Conservation (phyloP, 2,888 invertebrate genomes). For the Cetonia aurata region DNA sequence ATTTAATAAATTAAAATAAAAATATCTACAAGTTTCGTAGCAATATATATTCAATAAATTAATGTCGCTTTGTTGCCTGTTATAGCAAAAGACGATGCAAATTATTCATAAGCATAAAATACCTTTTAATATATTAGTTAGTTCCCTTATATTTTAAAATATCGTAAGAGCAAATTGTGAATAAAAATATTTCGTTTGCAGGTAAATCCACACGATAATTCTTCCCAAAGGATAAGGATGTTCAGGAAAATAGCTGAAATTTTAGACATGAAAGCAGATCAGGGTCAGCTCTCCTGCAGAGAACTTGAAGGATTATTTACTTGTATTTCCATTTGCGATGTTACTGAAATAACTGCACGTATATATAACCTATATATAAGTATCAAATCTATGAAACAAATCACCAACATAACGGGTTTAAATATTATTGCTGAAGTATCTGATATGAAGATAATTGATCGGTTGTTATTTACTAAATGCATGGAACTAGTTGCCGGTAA, state of each 20-base stretch:
- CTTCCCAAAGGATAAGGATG: background rate
- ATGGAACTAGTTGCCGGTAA: background rate
- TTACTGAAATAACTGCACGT: background rate
- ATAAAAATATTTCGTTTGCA: too few species aligned
- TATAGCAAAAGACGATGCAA: too few species aligned
- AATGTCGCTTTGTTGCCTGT: too few species aligned
- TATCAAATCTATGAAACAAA: background rate
- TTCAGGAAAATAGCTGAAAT: background rate
- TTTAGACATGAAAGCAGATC: background rate
- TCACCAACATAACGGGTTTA: background rate
- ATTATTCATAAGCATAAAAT: too few species aligned
- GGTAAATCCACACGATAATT: too few species aligned
- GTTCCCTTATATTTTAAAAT: too few species aligned
- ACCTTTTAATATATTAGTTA: too few species aligned
- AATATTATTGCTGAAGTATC: background rate
- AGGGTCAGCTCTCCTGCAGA: background rate
- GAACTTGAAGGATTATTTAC: slow-evolving; percentile 3
- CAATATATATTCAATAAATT: too few species aligned
- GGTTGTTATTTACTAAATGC: background rate
- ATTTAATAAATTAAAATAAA: too few species aligned
- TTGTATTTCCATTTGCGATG: background rate
- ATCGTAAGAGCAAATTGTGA: too few species aligned
- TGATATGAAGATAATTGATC: background rate
- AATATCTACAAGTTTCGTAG: too few species aligned
- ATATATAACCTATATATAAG: background rate